Percentiles rank a stretch among this genome's conserved stretches.
These are phyloP conservation scores for Panorpa germanica DNA, from an alignment of 2,888 invertebrate genomes.

Conservation along the genomic window DNA sequence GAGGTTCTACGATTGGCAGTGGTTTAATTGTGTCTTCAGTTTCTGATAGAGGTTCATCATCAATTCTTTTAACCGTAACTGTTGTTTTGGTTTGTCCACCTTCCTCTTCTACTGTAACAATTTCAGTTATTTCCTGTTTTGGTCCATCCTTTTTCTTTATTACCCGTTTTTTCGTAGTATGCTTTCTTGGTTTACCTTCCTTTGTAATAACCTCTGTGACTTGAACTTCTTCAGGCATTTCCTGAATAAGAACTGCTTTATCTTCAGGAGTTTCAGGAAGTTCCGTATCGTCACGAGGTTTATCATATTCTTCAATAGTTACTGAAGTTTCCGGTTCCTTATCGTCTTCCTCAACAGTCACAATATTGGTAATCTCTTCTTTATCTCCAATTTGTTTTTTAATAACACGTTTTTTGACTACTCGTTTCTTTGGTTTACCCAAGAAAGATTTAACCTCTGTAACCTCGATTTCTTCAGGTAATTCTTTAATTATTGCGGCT, in stretches of 20 bases:
- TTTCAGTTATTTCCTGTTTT: conserved; percentile 19
- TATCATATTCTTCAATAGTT: conserved; percentile 12
- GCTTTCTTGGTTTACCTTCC: conserved; percentile 21
- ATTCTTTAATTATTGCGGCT: conserved; percentile 16
- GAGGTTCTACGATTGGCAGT: conserved; percentile 11
- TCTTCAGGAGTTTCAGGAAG: conserved; percentile 11
- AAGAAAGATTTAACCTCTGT: too few species aligned
- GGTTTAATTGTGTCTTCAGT: conserved; percentile 6
- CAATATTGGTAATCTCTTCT: conserved; percentile 24
- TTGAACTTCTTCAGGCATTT: conserved; percentile 14
- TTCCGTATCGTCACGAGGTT: conserved; percentile 11
- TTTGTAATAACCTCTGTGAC: conserved; percentile 16
- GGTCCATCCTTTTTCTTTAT: conserved; percentile 18
- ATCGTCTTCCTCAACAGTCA: conserved; percentile 21
- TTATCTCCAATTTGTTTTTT: conserved; percentile 20
- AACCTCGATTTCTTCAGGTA: conserved; percentile 18
- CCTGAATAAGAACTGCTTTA: too few species aligned
- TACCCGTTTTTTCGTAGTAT: conserved; percentile 19
- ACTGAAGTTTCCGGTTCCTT: conserved; percentile 20
- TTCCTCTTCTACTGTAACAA: conserved; percentile 21
- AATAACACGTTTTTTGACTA: conserved; percentile 22
- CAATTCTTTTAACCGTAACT: conserved; percentile 14
- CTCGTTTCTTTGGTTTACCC: too few species aligned
- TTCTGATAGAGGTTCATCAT: conserved; percentile 13
- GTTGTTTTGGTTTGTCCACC: conserved; percentile 24